These are phyloP conservation scores for Drosophila triauraria DNA, from an alignment of 1,140 invertebrate genomes.

Conservation along the genomic window DNA sequence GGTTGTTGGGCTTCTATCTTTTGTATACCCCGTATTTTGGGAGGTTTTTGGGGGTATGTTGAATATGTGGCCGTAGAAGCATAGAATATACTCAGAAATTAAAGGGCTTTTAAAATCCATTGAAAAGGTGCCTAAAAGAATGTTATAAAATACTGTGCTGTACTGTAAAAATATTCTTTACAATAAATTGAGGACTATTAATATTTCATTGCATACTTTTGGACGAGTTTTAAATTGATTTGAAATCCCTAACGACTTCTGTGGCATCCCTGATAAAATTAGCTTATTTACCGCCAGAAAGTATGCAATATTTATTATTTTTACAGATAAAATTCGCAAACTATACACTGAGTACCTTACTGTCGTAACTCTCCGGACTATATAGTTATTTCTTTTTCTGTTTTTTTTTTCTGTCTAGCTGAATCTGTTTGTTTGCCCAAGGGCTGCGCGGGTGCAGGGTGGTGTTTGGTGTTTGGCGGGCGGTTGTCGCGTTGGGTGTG, in stretches of 20 bases:
- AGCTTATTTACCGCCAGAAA: too few species aligned
- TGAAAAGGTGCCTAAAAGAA: not conserved
- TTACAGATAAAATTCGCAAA: not conserved
- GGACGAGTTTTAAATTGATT: not conserved
- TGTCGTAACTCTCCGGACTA: not conserved
- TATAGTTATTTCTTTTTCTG: slow-evolving; percentile 2
- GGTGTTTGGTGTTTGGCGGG: slow-evolving; percentile 9
- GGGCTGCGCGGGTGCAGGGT: slow-evolving; percentile 2
- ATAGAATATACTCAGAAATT: not conserved
- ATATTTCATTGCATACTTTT: too few species aligned
- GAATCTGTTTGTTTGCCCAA: slow-evolving; percentile 54
- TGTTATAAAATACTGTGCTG: too few species aligned
- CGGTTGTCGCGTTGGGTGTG: not conserved
- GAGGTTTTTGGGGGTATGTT: not conserved
- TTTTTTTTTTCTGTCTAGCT: slow-evolving; percentile 54
- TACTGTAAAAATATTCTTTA: too few species aligned
- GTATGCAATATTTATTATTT: not conserved
- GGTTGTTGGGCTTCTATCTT: slow-evolving; percentile 19
- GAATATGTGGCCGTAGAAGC: not conserved
- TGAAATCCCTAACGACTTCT: not conserved
- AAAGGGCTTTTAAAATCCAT: not conserved
- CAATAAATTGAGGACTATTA: too few species aligned
- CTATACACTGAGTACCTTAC: not conserved
- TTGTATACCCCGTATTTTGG: not conserved
- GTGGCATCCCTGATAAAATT: not conserved